These are phyloP conservation scores for Automeris io DNA, from an alignment of 2,888 invertebrate genomes.

Conservation along the genomic window DNA sequence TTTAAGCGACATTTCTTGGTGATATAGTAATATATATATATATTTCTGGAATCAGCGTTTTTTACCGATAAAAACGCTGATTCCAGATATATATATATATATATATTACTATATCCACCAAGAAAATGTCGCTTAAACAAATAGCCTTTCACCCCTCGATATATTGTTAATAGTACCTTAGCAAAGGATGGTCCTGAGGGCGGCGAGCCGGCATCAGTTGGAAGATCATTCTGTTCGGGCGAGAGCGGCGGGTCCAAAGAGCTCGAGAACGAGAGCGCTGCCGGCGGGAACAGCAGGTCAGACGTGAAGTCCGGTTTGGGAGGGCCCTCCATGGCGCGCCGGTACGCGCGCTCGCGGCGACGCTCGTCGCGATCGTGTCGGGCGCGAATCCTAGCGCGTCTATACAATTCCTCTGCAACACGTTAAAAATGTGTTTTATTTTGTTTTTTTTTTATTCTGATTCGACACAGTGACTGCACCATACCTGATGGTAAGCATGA, in stretches of 20 bases:
- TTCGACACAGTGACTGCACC: too few relatives aligned
- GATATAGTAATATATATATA: too few relatives aligned
- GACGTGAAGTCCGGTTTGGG: slow-evolving; percentile 79
- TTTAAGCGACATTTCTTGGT: too few relatives aligned
- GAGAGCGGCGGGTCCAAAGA: slow-evolving; percentile 23
- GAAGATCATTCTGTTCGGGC: slow-evolving; percentile 21
- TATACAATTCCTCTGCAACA: slow-evolving; percentile 84
- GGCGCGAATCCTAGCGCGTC: slow-evolving; percentile 82
- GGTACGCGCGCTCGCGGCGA: slow-evolving; percentile 86
- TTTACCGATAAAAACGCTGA: too few relatives aligned
- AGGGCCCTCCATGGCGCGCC: slow-evolving; percentile 82
- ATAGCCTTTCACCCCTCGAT: not conserved
- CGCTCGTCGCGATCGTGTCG: slow-evolving; percentile 86
- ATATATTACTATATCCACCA: too few relatives aligned
- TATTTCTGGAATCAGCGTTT: too few relatives aligned
- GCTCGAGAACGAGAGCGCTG: slow-evolving; percentile 32
- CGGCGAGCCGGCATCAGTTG: slow-evolving; percentile 35
- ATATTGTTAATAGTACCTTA: slow-evolving; percentile 38
- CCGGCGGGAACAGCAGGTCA: slow-evolving; percentile 53
- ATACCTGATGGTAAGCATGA: too few relatives aligned
- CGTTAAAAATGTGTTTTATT: too few relatives aligned
- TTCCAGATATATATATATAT: too few relatives aligned
- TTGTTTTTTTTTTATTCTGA: too few relatives aligned
- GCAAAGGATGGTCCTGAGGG: slow-evolving; percentile 63
- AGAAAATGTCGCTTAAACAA: too few relatives aligned